Evolutionary conservation across 2,888 invertebrate genomes (phyloP).

Genomic region (Sphaeridia pumilis): DNA sequence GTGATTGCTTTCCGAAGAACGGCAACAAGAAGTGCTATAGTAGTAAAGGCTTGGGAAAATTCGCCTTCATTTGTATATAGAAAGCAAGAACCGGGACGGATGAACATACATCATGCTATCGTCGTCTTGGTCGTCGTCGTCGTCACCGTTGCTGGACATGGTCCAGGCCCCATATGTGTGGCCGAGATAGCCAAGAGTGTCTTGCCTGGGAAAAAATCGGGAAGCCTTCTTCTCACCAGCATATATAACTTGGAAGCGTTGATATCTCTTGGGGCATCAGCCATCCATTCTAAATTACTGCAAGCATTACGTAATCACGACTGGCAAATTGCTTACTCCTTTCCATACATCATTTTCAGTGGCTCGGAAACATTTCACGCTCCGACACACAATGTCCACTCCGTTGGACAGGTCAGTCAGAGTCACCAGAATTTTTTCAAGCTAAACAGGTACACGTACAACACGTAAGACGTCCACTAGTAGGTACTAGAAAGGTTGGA

Average conservation of each 20-base stretch:
- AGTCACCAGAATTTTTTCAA: too few relatives aligned
- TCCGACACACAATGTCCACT: too few relatives aligned
- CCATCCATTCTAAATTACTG: not conserved
- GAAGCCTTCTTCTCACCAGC: too few relatives aligned
- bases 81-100: not conserved
- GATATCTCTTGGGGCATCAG: too few relatives aligned
- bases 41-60: not conserved
- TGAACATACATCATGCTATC: not conserved
- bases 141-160: not conserved
- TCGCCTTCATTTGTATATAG: conserved; percentile 1
- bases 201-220: too few relatives aligned
- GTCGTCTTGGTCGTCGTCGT: too few relatives aligned
- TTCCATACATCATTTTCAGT: conserved; percentile 3
- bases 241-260: too few relatives aligned
- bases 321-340: conserved; percentile 2
- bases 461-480: too few relatives aligned
- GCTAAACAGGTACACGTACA: too few relatives aligned
- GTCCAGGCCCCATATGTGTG: not conserved
- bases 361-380: not conserved
- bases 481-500: too few relatives aligned
- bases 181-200: too few relatives aligned
- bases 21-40: not conserved
- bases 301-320: not conserved
- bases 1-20: conserved; percentile 32
- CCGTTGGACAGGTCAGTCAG: too few relatives aligned